Evolutionary conservation across 1,140 invertebrate genomes (phyloP), one percentile per base, ranked within the genome.

Genomic region (Arctopsyche grandis): DNA sequence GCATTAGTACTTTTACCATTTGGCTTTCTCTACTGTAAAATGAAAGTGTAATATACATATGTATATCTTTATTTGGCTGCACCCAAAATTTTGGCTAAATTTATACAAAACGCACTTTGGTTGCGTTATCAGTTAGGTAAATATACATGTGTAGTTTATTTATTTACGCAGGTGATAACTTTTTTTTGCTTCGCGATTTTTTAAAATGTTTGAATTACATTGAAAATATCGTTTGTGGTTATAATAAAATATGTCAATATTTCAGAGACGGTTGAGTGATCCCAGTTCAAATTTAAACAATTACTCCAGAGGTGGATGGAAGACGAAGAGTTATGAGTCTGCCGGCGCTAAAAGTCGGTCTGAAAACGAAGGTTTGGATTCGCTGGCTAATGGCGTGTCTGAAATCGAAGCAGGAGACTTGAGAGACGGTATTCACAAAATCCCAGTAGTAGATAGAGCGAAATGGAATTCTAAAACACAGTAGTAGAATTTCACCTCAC

Each of bases 401-500:
- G 97, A 98, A 89, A 97, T 99, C 78, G 96, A 98, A 88, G 97
- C 97, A 21, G 96, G 96, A 12, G 96, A 98, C 88, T 90, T 98
- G 81, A 90, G 95, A 85, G 97, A 98, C 88, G 97, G 96, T 98
- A 90, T 91, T 88, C 3, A 66, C n/a, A n/a, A n/a, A n/a, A 66
- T 12, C 63, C 14, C 9, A 14, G 16, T 52, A 52, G 48, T 52
- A 5, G n/a, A 52, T 86, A 52, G 75, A 52, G n/a, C 14, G 38
- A 70, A 26, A 14, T 38, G 12, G 9, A 43, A 22, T 74, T 52
- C 12, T 14, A 52, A 52, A 14, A 12, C 48, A 52, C 48, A 52
- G 48, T 52, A 12, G 48, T 52, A 52, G 48, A 56, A 4, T 56
- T 10, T 52, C 16, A 12, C 16, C 48, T 52, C 48, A 5, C 48